Evolutionary conservation across 2,797 vertebrate species (phyloP).

Genomic region (Urocyon cinereoargenteus): DNA sequence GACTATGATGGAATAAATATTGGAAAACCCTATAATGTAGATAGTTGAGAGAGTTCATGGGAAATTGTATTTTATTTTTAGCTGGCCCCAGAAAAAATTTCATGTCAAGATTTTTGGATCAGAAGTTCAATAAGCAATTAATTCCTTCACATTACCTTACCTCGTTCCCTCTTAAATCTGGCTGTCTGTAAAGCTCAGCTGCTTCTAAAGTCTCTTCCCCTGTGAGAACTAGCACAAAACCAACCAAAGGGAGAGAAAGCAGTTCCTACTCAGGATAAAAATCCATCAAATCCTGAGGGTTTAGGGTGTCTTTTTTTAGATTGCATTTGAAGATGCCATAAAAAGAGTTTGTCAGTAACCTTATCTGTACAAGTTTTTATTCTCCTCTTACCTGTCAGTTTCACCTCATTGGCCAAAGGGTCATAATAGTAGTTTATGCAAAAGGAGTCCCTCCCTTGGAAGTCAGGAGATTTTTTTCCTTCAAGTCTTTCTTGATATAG

Average conservation of each 20-base stretch:
- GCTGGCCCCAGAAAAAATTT: constrained; percentile 14
- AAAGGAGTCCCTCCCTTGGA: neutral
- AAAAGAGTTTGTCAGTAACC: neutral
- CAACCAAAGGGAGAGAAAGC: neutral
- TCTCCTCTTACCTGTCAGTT: neutral
- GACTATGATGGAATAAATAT: neutral
- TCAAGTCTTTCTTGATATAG: neutral
- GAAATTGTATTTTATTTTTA: constrained; percentile 41
- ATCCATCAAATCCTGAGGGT: neutral
- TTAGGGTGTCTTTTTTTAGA: neutral
- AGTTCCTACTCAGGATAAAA: neutral
- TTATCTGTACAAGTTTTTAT: neutral
- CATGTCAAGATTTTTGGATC: constrained; percentile 48
- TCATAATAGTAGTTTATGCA: neutral
- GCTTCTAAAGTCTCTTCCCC: neutral
- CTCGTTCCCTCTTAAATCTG: neutral
- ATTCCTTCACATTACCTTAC: neutral
- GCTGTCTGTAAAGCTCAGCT: neutral
- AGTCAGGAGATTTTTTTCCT: neutral
- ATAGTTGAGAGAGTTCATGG: neutral
- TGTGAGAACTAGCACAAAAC: neutral
- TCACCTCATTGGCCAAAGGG: neutral
- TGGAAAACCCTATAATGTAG: neutral
- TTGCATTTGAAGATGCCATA: constrained; percentile 29
- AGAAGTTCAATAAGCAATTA: constrained; percentile 32